phyloP scores from a whole-genome alignment of 1,140 invertebrate species.

The Drosophila nasuta region DNA sequence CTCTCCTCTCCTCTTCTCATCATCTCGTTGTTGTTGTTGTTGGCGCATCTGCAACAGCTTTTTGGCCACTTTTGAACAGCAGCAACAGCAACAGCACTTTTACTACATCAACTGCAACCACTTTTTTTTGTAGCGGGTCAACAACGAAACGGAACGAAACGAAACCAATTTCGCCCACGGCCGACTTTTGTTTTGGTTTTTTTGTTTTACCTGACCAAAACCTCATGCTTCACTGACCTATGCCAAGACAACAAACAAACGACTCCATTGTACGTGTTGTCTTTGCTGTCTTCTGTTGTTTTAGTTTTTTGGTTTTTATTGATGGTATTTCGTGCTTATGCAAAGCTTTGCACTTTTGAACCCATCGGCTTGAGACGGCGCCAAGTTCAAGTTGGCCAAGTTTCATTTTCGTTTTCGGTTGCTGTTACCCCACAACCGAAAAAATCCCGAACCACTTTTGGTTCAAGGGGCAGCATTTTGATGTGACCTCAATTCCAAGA shows the following conservation, averaged over 20 bases:
- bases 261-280: conserved; percentile 10
- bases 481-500: no score
- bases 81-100: conserved; percentile 4
- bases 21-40: conserved; percentile 29
- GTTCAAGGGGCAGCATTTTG: no score
- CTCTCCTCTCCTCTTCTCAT: neutral
- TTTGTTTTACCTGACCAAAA: conserved; percentile 6
- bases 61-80: conserved; percentile 29
- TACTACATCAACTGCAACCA: conserved; percentile 22
- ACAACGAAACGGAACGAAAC: conserved; percentile 18
- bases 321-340: conserved; percentile 32
- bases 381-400: conserved; percentile 69
- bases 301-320: conserved; percentile 7
- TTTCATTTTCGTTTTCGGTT: conserved; percentile 53
- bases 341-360: conserved; percentile 67
- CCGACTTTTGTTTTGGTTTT: conserved; percentile 2
- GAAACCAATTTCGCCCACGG: conserved; percentile 38
- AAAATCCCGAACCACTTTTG: neutral
- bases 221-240: conserved; percentile 77
- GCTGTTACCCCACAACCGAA: neutral
- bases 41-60: conserved; percentile 60
- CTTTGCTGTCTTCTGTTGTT: neutral
- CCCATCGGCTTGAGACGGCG: conserved; percentile 25
- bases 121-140: conserved; percentile 33
- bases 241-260: conserved; percentile 49